Percentiles rank a stretch among this genome's conserved stretches.
These are phyloP conservation scores for Brachypteracias leptosomus DNA, from an alignment of 2,113 vertebrate species.

Conservation along the genomic window DNA sequence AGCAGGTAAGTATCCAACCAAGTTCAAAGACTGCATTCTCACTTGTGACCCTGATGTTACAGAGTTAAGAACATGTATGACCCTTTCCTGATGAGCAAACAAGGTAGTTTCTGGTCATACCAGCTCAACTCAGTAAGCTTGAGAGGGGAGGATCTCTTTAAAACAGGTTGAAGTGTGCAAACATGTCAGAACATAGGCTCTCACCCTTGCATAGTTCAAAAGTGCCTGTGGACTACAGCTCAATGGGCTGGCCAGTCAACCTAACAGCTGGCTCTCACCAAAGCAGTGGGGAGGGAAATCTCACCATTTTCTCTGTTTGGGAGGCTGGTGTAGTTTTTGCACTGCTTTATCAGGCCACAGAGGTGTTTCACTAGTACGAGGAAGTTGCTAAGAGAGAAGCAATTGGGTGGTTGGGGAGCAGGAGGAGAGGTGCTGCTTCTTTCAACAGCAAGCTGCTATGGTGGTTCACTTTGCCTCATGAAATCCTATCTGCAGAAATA, in stretches of 20 bases:
- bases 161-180: background rate
- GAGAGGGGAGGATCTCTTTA: background rate
- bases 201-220: background rate
- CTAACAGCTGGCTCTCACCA: background rate
- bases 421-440: background rate
- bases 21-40: background rate
- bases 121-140: background rate
- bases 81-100: background rate
- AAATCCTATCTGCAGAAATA: background rate
- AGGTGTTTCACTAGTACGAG: background rate
- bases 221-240: background rate
- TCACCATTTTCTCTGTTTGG: background rate
- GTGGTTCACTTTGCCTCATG: background rate
- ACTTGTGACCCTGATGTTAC: background rate
- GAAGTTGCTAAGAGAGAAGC: background rate
- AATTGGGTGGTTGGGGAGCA: background rate
- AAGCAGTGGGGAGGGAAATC: fast-evolving
- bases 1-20: background rate
- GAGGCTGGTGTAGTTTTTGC: background rate
- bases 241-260: background rate
- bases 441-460: background rate
- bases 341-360: background rate
- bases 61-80: background rate
- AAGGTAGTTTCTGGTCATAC: background rate
- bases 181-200: background rate